Evolutionary conservation across 2,113 vertebrate species (phyloP).

Genomic region (Neomonachus schauinslandi): DNA sequence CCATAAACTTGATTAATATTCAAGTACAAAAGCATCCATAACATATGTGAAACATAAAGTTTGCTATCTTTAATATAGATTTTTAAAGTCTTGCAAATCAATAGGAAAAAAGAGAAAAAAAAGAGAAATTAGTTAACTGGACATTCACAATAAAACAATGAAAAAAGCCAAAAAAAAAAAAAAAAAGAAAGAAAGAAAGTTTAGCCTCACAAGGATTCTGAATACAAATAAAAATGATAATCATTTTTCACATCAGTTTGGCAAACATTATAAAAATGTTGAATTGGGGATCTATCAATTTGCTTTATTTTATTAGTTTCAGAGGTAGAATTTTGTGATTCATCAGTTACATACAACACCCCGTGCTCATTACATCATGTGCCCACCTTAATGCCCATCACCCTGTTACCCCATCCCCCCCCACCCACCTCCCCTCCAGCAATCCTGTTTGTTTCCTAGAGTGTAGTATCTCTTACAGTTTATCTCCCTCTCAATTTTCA

Average conservation of each 20-base stretch:
- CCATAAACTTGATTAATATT: not conserved
- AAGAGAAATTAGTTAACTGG: not conserved
- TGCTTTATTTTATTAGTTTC: not conserved
- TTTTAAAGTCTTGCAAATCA: not conserved
- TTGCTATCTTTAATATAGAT: not conserved
- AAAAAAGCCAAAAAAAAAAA: not conserved
- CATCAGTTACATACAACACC: too few relatives aligned
- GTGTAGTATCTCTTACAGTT: too few relatives aligned
- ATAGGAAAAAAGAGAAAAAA: not conserved
- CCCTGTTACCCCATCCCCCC: too few relatives aligned
- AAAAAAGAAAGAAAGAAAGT: not conserved
- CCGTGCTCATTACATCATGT: too few relatives aligned
- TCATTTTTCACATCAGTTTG: not conserved
- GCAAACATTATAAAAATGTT: not conserved
- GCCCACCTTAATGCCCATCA: too few relatives aligned
- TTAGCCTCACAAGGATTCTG: not conserved
- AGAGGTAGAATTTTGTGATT: too few relatives aligned
- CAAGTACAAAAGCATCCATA: not conserved
- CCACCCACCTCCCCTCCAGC: too few relatives aligned
- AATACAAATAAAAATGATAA: constrained; percentile 18
- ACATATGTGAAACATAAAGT: not conserved
- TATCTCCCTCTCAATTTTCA: too few relatives aligned
- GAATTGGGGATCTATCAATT: not conserved
- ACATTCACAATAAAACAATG: not conserved
- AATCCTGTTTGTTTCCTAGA: too few relatives aligned